Conservation (phyloP, 2,797 vertebrate species). For the Cryptoblepharus egeriae region DNA sequence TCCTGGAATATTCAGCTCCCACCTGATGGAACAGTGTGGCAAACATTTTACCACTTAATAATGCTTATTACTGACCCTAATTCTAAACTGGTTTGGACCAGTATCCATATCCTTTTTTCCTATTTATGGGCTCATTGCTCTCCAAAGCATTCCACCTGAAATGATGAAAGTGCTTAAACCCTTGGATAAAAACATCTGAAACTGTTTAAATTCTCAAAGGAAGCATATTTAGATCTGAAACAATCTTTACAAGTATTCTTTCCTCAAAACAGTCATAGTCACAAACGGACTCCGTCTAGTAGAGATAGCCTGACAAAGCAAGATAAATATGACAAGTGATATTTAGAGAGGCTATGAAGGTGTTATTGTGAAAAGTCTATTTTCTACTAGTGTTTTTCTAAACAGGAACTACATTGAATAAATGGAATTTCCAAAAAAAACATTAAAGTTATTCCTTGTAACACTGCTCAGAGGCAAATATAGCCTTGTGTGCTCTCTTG, state of each 20-base stretch:
- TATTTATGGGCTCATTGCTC: constrained; percentile 42
- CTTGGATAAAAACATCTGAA: constrained; percentile 53
- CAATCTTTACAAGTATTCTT: constrained; percentile 60
- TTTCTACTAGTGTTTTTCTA: constrained; percentile 54
- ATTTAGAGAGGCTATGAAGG: constrained; percentile 66
- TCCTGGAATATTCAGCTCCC: background rate
- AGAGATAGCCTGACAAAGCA: background rate
- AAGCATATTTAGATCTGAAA: constrained; percentile 56
- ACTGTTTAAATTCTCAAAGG: constrained; percentile 57
- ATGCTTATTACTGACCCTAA: background rate
- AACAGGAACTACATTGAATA: constrained; percentile 58
- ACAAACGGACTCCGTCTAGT: constrained; percentile 48
- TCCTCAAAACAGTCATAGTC: constrained; percentile 59
- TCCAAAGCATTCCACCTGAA: constrained; percentile 42
- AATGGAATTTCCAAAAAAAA: constrained; percentile 55
- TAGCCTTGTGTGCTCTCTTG: constrained; percentile 44
- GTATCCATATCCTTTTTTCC: constrained; percentile 51
- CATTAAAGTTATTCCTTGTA: constrained; percentile 54
- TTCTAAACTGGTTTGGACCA: background rate
- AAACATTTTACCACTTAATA: background rate
- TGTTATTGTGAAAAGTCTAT: constrained; percentile 58
- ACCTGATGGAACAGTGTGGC: background rate
- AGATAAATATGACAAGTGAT: constrained; percentile 66
- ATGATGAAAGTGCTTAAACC: constrained; percentile 50
- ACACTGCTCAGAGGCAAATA: constrained; percentile 40